Evolutionary conservation across 2,797 vertebrate genomes (phyloP).

Genomic region (Leuciscus waleckii): DNA sequence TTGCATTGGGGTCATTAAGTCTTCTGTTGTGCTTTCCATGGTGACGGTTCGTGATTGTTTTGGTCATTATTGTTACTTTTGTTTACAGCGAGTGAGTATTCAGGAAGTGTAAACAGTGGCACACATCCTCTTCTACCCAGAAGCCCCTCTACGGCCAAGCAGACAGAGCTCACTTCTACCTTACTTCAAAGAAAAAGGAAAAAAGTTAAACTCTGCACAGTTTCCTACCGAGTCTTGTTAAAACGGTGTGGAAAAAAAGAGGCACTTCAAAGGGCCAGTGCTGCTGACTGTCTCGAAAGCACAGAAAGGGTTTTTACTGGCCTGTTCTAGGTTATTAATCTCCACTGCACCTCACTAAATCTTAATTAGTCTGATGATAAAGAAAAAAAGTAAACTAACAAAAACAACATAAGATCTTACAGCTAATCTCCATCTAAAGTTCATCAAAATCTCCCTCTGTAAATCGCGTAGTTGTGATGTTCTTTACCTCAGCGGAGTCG

Average conservation of each 20-base stretch:
- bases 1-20: not conserved
- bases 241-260: constrained; percentile 57
- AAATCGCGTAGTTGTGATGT: not conserved
- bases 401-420: constrained; percentile 58
- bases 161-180: constrained; percentile 54
- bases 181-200: constrained; percentile 66
- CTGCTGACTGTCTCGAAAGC: constrained; percentile 63
- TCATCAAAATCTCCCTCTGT: constrained; percentile 33
- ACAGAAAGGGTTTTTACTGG: constrained; percentile 60
- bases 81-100: constrained; percentile 44
- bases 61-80: constrained; percentile 48
- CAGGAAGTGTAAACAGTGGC: constrained; percentile 46
- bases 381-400: constrained; percentile 66
- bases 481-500: constrained; percentile 1
- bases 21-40: constrained; percentile 33
- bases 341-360: constrained; percentile 64
- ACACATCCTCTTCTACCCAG: constrained; percentile 32
- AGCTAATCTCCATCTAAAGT: constrained; percentile 41
- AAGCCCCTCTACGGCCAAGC: constrained; percentile 36
- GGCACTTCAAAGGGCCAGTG: constrained; percentile 66
- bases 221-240: constrained; percentile 69
- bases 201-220: constrained; percentile 43
- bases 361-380: constrained; percentile 67
- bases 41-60: constrained; percentile 49
- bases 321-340: constrained; percentile 67